Percentiles rank a stretch among this genome's conserved stretches.
phyloP scores from a whole-genome alignment of 2,888 invertebrate species.

The Scotopteryx bipunctaria region DNA sequence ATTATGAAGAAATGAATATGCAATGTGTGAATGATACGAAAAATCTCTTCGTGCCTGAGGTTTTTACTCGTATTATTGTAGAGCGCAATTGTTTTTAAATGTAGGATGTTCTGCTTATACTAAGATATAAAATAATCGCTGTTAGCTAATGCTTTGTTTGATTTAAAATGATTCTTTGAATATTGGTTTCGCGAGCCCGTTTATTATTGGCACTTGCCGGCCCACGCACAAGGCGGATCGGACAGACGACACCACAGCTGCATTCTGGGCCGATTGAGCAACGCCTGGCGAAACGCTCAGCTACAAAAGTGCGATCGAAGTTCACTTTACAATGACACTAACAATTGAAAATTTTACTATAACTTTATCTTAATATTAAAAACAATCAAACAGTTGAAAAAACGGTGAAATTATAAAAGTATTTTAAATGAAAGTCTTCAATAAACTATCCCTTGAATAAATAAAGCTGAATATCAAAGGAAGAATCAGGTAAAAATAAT shows the following conservation, averaged over 20 bases:
- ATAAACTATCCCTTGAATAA: background rate
- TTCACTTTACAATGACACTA: conserved; percentile 29
- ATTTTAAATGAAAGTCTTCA: background rate
- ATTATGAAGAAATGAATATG: conserved; percentile 38
- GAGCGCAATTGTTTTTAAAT: conserved; percentile 1
- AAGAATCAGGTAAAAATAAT: conserved; percentile 37
- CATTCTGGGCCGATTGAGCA: conserved; percentile 69
- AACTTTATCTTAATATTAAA: too few species aligned
- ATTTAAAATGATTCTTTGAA: background rate
- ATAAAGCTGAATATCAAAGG: conserved; percentile 26
- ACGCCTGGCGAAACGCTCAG: conserved; percentile 50
- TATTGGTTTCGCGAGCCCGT: conserved; percentile 32
- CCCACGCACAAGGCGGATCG: conserved; percentile 39
- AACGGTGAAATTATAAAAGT: background rate
- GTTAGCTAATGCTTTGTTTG: too few species aligned
- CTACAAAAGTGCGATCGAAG: conserved; percentile 43
- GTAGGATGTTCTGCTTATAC: background rate
- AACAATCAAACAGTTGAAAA: background rate
- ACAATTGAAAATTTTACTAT: too few species aligned
- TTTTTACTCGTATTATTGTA: conserved; percentile 5
- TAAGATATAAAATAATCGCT: too few species aligned
- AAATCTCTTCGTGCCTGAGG: conserved; percentile 23
- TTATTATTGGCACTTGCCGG: conserved; percentile 50
- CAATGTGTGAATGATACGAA: conserved; percentile 35
- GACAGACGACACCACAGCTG: conserved; percentile 54